Conservation (phyloP, 1,140 invertebrate species). For the Harpegnathos saltator region DNA sequence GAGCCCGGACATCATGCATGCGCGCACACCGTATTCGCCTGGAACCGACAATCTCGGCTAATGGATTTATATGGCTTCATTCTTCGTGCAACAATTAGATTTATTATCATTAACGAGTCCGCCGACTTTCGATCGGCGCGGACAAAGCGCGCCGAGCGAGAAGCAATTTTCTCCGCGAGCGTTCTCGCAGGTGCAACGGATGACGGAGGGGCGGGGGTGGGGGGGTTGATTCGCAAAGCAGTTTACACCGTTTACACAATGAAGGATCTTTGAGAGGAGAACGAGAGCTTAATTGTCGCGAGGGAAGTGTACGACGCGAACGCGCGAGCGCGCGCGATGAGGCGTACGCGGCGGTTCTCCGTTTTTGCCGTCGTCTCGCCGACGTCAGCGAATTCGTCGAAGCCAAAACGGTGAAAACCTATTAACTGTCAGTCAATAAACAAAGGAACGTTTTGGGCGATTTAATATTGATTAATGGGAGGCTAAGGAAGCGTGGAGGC, state of each 20-base stretch:
- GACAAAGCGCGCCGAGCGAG: constrained; percentile 63
- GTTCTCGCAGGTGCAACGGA: constrained; percentile 61
- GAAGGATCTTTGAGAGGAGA: constrained; percentile 67
- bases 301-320: too few species aligned
- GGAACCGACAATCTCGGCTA: constrained; percentile 51
- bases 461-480: constrained; percentile 87
- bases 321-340: background rate
- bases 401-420: constrained; percentile 81
- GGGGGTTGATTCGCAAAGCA: constrained; percentile 66
- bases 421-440: constrained; percentile 86
- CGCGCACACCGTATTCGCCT: constrained; percentile 31
- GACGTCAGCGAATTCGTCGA: constrained; percentile 66
- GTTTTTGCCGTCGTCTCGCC: constrained; percentile 65
- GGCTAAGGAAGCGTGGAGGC: constrained; percentile 86
- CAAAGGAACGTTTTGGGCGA: constrained; percentile 85
- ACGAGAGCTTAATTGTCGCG: constrained; percentile 68
- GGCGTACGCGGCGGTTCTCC: constrained; percentile 43
- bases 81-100: constrained; percentile 62
- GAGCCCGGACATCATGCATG: constrained; percentile 21
- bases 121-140: constrained; percentile 66
- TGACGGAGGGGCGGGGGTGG: constrained; percentile 43
- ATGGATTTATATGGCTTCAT: constrained; percentile 54
- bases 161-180: constrained; percentile 69
- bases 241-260: constrained; percentile 74
- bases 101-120: constrained; percentile 68